Percentiles rank a stretch among this genome's conserved stretches.
Conservation (phyloP, 2,113 vertebrate species). For the Amphilophus citrinellus region DNA sequence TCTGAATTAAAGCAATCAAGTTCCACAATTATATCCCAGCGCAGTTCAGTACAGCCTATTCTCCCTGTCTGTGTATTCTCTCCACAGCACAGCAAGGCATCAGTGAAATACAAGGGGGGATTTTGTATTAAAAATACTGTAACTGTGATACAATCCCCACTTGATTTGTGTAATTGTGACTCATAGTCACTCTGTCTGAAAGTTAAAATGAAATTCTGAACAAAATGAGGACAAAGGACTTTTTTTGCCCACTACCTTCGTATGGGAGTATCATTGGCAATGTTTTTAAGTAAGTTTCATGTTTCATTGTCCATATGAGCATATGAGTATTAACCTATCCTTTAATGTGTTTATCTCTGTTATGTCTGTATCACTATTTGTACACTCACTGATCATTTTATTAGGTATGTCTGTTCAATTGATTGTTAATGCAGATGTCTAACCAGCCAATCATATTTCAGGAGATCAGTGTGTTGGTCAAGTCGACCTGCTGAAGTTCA, state of each 20-base stretch:
- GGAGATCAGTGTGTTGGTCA: background rate
- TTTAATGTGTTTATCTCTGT: background rate
- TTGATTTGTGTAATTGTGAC: constrained; percentile 2
- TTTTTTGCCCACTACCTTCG: background rate
- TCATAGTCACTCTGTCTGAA: background rate
- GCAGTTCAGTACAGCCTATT: background rate
- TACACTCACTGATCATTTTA: background rate
- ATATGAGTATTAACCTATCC: background rate
- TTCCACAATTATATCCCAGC: background rate
- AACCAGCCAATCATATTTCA: background rate
- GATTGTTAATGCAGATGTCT: background rate
- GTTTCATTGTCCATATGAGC: background rate
- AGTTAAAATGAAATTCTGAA: constrained; percentile 8
- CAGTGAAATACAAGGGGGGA: background rate
- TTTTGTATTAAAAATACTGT: background rate
- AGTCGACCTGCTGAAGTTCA: background rate
- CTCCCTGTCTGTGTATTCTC: background rate
- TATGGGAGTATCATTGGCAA: background rate
- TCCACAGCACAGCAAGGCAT: background rate
- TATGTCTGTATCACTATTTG: background rate
- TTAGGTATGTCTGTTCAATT: background rate
- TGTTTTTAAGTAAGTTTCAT: background rate
- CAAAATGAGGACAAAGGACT: background rate
- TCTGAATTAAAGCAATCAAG: background rate
- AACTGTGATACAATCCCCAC: background rate